Percentiles rank a stretch among this genome's conserved stretches.
These are phyloP conservation scores for Atractosteus spatula DNA, from an alignment of 2,113 vertebrate genomes.

Conservation along the genomic window DNA sequence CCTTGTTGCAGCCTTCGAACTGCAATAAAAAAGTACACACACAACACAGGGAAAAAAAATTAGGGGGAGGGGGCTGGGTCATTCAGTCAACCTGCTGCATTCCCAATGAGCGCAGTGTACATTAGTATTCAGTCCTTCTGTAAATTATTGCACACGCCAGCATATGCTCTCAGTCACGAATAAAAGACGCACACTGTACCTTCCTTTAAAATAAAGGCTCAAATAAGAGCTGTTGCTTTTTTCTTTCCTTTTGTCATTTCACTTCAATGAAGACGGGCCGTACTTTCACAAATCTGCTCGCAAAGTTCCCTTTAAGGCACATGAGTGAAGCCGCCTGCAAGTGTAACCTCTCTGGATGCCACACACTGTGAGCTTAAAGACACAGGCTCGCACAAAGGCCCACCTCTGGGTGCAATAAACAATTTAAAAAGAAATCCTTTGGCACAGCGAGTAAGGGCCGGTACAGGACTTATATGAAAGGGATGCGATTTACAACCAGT, in stretches of 20 bases:
- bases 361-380: conserved; percentile 3
- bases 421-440: conserved; percentile 5
- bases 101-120: conserved; percentile 4
- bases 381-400: background rate
- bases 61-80: conserved; percentile 21
- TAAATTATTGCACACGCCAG: background rate
- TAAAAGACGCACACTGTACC: background rate
- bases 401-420: conserved; percentile 1
- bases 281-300: no score
- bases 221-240: background rate
- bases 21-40: conserved; percentile 54
- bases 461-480: background rate
- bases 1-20: conserved; percentile 98
- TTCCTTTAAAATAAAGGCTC: background rate
- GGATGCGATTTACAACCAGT: background rate
- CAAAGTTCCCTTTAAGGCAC: background rate
- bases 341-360: background rate
- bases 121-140: no score
- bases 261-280: no score
- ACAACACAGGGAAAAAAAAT: conserved; percentile 36
- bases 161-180: conserved; percentile 16
- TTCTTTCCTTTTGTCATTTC: background rate
- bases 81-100: conserved; percentile 26
- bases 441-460: background rate
- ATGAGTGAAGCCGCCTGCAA: background rate